Evolutionary conservation across 2,888 invertebrate genomes (phyloP).

Genomic region (Lomographa bimaculata): DNA sequence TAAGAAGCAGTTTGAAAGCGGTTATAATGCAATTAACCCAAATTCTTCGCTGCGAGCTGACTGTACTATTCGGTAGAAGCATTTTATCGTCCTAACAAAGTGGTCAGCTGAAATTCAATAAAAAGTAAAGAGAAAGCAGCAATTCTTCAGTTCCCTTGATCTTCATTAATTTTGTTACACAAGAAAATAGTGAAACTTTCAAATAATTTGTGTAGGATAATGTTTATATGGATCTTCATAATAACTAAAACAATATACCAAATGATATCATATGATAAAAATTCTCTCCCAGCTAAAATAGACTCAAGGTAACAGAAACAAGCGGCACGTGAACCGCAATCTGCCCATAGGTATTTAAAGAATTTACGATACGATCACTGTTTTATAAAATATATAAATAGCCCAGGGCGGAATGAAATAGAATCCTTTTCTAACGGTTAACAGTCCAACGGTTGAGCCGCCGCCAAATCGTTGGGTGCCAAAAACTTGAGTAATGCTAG

Average conservation of each 20-base stretch:
- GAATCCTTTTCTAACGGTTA: slow-evolving; percentile 7
- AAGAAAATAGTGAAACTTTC: no score
- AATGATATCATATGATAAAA: background rate
- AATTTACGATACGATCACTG: slow-evolving; percentile 8
- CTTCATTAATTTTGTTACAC: no score
- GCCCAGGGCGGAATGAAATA: slow-evolving; percentile 8
- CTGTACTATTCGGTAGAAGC: no score
- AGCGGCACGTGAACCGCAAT: slow-evolving; percentile 6
- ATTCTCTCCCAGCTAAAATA: slow-evolving; percentile 1
- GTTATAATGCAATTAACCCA: no score
- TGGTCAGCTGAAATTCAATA: no score
- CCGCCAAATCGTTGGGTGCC: slow-evolving; percentile 19
- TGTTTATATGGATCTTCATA: no score
- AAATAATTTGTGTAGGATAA: no score
- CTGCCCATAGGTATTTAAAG: slow-evolving; percentile 2
- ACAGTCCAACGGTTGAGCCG: slow-evolving; percentile 24
- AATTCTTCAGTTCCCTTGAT: no score
- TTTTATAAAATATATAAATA: slow-evolving; percentile 3
- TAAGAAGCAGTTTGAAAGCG: no score
- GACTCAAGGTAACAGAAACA: slow-evolving; percentile 1
- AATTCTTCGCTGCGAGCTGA: no score
- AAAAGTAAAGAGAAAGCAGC: no score
- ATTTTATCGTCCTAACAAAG: no score
- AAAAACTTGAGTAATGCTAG: slow-evolving; percentile 20
- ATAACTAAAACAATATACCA: background rate